Percentiles rank a stretch among this genome's conserved stretches.
These are phyloP conservation scores for Athrips mouffetella DNA, from an alignment of 2,888 invertebrate genomes.

Conservation along the genomic window DNA sequence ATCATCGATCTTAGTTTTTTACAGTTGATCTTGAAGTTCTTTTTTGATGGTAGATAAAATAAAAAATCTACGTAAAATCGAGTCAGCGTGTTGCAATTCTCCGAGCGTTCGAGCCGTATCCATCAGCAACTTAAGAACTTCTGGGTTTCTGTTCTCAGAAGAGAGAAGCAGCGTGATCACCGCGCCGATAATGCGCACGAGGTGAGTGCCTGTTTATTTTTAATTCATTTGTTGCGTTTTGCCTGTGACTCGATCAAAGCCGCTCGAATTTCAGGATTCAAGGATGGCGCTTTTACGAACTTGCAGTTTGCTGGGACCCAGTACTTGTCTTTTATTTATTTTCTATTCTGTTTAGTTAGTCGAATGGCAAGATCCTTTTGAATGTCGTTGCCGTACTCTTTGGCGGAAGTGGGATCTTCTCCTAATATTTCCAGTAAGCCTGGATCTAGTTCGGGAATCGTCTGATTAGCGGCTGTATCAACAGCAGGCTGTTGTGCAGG, in stretches of 20 bases:
- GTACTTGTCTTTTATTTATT: not conserved
- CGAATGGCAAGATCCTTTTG: constrained; percentile 1
- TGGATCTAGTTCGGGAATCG: too few species aligned
- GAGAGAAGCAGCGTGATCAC: constrained; percentile 4
- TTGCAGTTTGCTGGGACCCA: not conserved
- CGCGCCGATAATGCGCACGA: constrained; percentile 1
- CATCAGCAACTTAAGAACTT: constrained; percentile 8
- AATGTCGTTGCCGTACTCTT: constrained; percentile 4
- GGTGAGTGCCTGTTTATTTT: not conserved
- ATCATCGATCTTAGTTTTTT: constrained; percentile 2
- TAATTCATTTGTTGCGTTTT: not conserved
- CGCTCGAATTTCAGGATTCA: constrained; percentile 1
- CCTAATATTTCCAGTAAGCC: constrained; percentile 1
- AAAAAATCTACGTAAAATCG: not conserved
- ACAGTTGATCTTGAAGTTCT: not conserved
- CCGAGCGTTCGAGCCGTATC: constrained; percentile 12
- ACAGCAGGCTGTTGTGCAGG: too few species aligned
- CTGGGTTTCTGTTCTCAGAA: constrained; percentile 1
- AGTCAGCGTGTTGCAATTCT: not conserved
- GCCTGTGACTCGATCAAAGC: not conserved
- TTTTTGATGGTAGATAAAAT: not conserved
- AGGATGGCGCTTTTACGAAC: not conserved
- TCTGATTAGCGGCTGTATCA: too few species aligned
- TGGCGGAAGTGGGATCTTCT: not conserved
- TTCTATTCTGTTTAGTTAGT: not conserved